phyloP scores from a whole-genome alignment of 2,888 invertebrate species.

The Nasonia oneida region DNA sequence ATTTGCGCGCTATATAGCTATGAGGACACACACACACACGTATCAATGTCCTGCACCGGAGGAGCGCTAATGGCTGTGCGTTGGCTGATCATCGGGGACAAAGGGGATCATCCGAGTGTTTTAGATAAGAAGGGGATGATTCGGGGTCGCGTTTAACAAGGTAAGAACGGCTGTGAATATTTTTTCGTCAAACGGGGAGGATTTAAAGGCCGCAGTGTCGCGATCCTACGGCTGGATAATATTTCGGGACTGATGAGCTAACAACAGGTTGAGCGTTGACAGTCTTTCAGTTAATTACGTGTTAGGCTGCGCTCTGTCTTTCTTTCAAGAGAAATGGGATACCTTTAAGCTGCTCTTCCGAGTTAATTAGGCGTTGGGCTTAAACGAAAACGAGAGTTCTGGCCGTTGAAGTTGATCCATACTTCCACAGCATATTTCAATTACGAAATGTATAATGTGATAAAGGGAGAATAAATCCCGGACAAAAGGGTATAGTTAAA shows the following conservation, averaged over 20 bases:
- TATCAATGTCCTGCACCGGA: slow-evolving; percentile 16
- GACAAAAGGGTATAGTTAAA: not conserved
- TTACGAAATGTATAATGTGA: not conserved
- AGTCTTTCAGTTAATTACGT: slow-evolving; percentile 27
- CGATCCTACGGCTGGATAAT: not conserved
- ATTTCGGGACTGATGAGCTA: slow-evolving; percentile 6
- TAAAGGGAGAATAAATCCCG: not conserved
- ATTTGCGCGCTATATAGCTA: slow-evolving; percentile 20
- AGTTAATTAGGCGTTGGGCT: too few relatives aligned
- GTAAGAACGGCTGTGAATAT: slow-evolving; percentile 8
- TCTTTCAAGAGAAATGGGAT: not conserved
- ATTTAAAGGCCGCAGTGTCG: slow-evolving; percentile 19
- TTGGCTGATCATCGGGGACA: too few relatives aligned
- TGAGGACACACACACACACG: not conserved
- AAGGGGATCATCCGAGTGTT: slow-evolving; percentile 39
- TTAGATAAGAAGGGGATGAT: slow-evolving; percentile 18
- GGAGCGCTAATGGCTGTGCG: slow-evolving; percentile 25
- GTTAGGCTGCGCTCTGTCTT: not conserved
- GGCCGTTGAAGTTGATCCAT: too few relatives aligned
- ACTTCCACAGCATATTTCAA: not conserved
- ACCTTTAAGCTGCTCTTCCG: not conserved
- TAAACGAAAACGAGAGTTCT: too few relatives aligned
- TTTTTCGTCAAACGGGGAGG: slow-evolving; percentile 18
- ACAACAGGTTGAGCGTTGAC: slow-evolving; percentile 33
- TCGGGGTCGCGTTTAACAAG: slow-evolving; percentile 22